A percentile compares a stretch with the other conserved stretches of the same genome.
phyloP scores from a whole-genome alignment of 2,797 vertebrate genomes.

The Sciurus vulgaris region DNA sequence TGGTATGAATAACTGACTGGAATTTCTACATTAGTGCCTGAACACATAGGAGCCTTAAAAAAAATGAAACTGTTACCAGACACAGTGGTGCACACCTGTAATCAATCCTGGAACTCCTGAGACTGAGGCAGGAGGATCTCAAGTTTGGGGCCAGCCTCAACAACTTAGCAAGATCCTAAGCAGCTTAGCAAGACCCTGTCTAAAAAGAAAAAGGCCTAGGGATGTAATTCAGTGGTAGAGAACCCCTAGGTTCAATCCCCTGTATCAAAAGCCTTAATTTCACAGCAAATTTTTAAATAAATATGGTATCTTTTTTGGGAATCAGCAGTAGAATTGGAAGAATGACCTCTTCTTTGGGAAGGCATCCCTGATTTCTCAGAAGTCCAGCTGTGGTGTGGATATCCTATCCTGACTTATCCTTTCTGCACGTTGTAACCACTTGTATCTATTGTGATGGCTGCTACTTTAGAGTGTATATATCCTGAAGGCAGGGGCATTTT shows the following conservation, averaged over 20 bases:
- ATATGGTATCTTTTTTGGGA: not conserved
- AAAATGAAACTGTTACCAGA: not conserved
- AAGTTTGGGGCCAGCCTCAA: too few species aligned
- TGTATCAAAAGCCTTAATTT: not conserved
- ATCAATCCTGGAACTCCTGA: too few species aligned
- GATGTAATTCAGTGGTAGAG: too few species aligned
- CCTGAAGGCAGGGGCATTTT: not conserved
- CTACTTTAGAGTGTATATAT: not conserved
- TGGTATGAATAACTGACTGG: not conserved
- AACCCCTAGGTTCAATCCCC: too few species aligned
- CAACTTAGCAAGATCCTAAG: too few species aligned
- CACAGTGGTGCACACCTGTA: too few species aligned
- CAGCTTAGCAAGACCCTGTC: too few species aligned
- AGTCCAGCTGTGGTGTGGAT: not conserved
- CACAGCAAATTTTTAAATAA: not conserved
- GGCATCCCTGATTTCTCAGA: not conserved
- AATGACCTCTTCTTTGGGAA: not conserved
- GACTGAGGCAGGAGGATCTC: too few species aligned
- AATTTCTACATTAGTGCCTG: constrained; percentile 24
- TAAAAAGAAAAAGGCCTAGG: too few species aligned
- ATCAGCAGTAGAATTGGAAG: not conserved
- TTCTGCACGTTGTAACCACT: not conserved
- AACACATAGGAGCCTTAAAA: not conserved
- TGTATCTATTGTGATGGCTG: not conserved
- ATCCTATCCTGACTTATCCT: not conserved